Evolutionary conservation across 2,797 vertebrate species (phyloP).

Genomic region (Helarctos malayanus): DNA sequence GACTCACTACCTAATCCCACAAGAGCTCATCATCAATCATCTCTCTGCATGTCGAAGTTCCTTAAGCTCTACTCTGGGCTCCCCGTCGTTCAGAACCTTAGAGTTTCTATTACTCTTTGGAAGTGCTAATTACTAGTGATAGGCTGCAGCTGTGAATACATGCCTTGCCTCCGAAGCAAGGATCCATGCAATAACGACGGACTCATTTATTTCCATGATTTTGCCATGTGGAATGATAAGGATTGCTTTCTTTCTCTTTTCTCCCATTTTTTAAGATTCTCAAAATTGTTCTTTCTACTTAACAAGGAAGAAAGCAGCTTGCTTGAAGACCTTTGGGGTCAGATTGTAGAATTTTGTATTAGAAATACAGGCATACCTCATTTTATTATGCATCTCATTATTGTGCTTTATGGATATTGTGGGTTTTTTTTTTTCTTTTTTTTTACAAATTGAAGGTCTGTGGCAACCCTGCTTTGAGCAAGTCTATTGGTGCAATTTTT

Average conservation of each 20-base stretch:
- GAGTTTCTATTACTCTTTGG: neutral
- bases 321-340: neutral
- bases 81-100: neutral
- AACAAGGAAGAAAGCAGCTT: neutral
- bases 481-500: neutral
- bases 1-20: neutral
- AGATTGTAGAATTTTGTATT: neutral
- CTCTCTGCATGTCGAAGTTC: neutral
- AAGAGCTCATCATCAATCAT: neutral
- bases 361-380: neutral
- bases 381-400: neutral
- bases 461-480: neutral
- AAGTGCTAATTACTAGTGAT: neutral
- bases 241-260: neutral
- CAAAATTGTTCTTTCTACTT: neutral
- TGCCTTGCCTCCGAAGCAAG: neutral
- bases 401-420: neutral
- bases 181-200: neutral
- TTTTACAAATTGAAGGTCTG: neutral
- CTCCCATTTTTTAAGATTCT: neutral
- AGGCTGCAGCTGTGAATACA: neutral
- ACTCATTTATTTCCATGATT: conserved; percentile 28
- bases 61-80: neutral
- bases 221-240: neutral
- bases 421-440: neutral